phyloP scores from a whole-genome alignment of 1,140 invertebrate species.

The Dinothrombium tinctorium region DNA sequence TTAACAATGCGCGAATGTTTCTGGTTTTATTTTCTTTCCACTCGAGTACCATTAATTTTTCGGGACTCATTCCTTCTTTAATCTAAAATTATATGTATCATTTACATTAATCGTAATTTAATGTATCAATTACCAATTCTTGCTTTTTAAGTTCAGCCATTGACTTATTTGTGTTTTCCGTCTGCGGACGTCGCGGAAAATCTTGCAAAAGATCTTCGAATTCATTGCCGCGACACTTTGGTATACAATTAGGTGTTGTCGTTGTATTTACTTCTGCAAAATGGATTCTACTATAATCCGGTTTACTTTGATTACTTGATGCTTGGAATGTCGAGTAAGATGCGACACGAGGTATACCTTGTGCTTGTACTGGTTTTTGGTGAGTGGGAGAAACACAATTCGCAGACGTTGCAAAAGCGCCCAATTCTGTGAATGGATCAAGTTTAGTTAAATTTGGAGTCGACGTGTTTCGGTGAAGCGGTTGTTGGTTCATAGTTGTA shows the following conservation, averaged over 20 bases:
- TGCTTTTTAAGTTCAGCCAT: conserved; percentile 80
- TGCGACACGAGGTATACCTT: conserved; percentile 3
- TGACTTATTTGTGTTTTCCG: conserved; percentile 50
- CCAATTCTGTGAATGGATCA: conserved; percentile 31
- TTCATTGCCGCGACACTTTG: conserved; percentile 33
- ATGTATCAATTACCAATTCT: conserved; percentile 60
- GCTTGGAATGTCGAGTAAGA: conserved; percentile 5
- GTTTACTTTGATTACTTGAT: conserved; percentile 8
- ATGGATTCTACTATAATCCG: conserved; percentile 36
- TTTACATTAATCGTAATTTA: no score
- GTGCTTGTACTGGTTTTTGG: background rate
- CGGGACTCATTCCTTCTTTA: conserved; percentile 9
- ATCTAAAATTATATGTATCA: conserved; percentile 31
- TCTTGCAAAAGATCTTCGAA: conserved; percentile 54
- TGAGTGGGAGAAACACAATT: background rate
- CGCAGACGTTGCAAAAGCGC: conserved; percentile 14
- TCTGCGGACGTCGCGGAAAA: conserved; percentile 37
- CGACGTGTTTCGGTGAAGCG: conserved; percentile 30
- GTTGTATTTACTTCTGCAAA: conserved; percentile 27
- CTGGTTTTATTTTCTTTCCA: conserved; percentile 88
- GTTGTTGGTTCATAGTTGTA: conserved; percentile 1
- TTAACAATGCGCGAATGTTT: conserved; percentile 81
- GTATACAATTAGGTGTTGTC: conserved; percentile 1
- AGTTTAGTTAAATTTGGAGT: conserved; percentile 28
- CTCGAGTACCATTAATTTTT: conserved; percentile 30